Conservation (phyloP, 2,888 invertebrate species). For the Metalampra italica region DNA sequence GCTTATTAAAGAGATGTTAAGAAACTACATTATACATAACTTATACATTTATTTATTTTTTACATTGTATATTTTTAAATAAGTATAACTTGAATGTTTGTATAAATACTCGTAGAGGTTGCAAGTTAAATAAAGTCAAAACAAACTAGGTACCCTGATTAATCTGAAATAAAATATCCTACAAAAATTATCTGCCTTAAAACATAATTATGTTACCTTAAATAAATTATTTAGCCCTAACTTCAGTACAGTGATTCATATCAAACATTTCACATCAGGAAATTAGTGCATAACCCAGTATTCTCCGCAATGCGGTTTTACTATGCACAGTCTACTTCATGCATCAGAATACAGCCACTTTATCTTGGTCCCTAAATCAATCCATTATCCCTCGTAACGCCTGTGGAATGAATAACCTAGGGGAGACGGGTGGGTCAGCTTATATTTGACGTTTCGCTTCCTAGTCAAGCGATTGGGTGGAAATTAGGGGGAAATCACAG, state of each 20-base stretch:
- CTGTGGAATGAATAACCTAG: background rate
- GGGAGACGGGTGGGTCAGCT: constrained; percentile 11
- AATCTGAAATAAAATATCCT: no score
- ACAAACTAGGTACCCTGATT: no score
- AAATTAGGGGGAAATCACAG: constrained; percentile 36
- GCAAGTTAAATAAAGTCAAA: no score
- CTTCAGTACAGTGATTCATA: constrained; percentile 6
- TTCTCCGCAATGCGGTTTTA: constrained; percentile 38
- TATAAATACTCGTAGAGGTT: no score
- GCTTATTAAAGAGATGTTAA: no score
- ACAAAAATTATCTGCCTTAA: no score
- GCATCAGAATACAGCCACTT: constrained; percentile 22
- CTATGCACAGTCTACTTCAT: constrained; percentile 28
- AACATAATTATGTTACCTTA: no score
- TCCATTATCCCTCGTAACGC: constrained; percentile 1
- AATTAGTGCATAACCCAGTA: constrained; percentile 19
- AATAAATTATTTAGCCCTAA: no score
- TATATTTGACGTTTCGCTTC: constrained; percentile 19
- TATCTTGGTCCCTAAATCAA: constrained; percentile 21
- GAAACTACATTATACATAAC: no score
- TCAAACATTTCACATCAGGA: constrained; percentile 20
- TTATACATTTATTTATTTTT: no score
- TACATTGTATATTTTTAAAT: no score
- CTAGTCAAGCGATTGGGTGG: constrained; percentile 36
- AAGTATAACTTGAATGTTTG: no score